Percentiles rank a stretch among this genome's conserved stretches.
Evolutionary conservation across 2,888 invertebrate species (phyloP).

Genomic region (Plebejus argus): DNA sequence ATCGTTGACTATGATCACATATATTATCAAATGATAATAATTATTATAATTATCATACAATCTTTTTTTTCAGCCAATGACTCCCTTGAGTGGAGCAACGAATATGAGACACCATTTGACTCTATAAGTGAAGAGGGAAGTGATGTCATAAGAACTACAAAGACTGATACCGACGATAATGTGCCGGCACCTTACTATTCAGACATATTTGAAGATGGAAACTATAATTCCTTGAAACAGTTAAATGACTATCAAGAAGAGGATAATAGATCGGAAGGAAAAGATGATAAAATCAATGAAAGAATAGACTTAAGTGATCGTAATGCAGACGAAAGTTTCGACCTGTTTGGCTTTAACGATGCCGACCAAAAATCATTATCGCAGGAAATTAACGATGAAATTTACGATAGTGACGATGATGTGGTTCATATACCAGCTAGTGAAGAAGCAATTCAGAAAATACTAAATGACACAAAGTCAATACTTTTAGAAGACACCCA

Average conservation of each 20-base stretch:
- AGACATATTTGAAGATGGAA: constrained; percentile 35
- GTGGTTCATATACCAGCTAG: constrained; percentile 19
- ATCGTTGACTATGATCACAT: no score
- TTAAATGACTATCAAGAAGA: constrained; percentile 59
- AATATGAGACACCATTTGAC: background rate
- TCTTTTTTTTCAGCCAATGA: constrained; percentile 11
- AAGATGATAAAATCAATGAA: constrained; percentile 39
- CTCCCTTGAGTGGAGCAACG: background rate
- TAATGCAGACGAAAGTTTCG: constrained; percentile 31
- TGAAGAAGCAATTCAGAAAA: constrained; percentile 32
- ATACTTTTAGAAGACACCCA: constrained; percentile 41
- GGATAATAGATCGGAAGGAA: constrained; percentile 56
- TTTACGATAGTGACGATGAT: constrained; percentile 35
- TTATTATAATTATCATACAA: background rate
- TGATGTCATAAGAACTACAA: background rate
- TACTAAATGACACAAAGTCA: constrained; percentile 41
- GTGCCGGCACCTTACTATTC: background rate
- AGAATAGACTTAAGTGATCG: background rate
- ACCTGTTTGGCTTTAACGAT: background rate
- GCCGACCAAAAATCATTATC: constrained; percentile 18
- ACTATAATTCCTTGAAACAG: constrained; percentile 33
- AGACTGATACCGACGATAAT: background rate
- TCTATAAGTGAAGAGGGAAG: background rate
- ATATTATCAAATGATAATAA: no score
- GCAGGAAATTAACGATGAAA: constrained; percentile 29